Evolutionary conservation across 2,113 vertebrate species (phyloP), one percentile per base, ranked within the genome.

Genomic region (Cyphomyrus plagiostoma): DNA sequence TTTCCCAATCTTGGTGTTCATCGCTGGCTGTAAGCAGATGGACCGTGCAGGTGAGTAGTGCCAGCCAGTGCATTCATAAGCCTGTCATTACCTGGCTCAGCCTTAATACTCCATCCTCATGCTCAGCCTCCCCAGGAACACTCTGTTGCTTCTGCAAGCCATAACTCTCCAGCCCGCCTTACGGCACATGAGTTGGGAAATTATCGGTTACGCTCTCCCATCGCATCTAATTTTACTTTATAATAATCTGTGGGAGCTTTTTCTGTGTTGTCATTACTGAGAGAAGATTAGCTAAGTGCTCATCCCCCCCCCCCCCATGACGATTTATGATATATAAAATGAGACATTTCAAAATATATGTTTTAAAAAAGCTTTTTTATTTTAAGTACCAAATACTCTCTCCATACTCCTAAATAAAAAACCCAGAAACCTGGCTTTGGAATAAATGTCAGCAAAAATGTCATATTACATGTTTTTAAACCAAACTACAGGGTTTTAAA

Each of bases 31-130:
- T 89, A 53, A 89, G 74, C 35, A 53, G 46, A 35, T 39, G 53
- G 77, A 84, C 15, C 70, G 9, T 2, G n/a, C 13, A 42, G 8
- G 70, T 58, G 15, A 56, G 26, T 0, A 3, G 74, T 48, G 21
- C 56, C 84, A 23, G 62, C 45, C n/a, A 4, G 13, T 3, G 46
- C 52, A 88, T 82, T 87, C 13, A 56, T 53, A 80, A 49, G 49
- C 9, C 3, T 9, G 86, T 21, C 82, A 88, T 88, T 88, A 88
- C 87, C 87, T 4, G 39, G 8, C 80, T 58, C 42, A 11, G 39
- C 82, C 70, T 70, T n/a, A 85, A 84, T 15, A 23, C 87, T n/a
- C 77, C n/a, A 83, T 87, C 39, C 87, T 88, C 74, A 30, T 87
- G 23, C 87, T 88, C 74, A 35, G 15, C 58, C 66, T 70, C 74